phyloP scores from a whole-genome alignment of 2,888 invertebrate species.

The Brachypterus glaber region DNA sequence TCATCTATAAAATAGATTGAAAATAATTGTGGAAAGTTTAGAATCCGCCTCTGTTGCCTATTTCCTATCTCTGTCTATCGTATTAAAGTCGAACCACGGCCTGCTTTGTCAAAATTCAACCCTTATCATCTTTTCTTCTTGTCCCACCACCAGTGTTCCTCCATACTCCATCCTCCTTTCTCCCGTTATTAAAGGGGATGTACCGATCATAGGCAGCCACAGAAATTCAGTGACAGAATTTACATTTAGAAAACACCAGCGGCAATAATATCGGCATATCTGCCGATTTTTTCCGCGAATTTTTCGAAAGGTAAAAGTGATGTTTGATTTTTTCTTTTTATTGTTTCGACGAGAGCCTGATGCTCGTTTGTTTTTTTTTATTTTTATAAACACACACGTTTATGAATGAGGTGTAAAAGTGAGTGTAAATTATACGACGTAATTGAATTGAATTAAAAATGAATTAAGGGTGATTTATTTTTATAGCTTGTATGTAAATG shows the following conservation, averaged over 20 bases:
- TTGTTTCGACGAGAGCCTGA: constrained; percentile 27
- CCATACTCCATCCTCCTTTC: constrained; percentile 20
- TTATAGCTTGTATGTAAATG: no score
- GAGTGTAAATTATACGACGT: no score
- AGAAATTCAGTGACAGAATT: no score
- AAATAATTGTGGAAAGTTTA: no score
- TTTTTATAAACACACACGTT: constrained; percentile 2
- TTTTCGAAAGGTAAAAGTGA: constrained; percentile 37
- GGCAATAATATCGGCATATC: constrained; percentile 34
- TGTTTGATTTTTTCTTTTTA: constrained; percentile 37
- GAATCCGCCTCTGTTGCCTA: constrained; percentile 26
- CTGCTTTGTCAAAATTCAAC: constrained; percentile 26
- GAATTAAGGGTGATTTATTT: no score
- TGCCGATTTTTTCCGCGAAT: constrained; percentile 34
- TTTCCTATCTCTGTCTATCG: constrained; percentile 23
- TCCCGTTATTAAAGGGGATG: constrained; percentile 28
- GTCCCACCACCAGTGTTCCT: constrained; percentile 13
- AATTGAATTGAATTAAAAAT: no score
- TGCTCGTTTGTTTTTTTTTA: background rate
- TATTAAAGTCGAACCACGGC: constrained; percentile 15
- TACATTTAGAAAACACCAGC: constrained; percentile 13
- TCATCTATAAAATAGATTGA: no score
- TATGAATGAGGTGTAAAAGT: no score
- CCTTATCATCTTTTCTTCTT: constrained; percentile 20
- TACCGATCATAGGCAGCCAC: constrained; percentile 11